Conservation (phyloP, 2,888 invertebrate species). For the Drosophila siamana region DNA sequence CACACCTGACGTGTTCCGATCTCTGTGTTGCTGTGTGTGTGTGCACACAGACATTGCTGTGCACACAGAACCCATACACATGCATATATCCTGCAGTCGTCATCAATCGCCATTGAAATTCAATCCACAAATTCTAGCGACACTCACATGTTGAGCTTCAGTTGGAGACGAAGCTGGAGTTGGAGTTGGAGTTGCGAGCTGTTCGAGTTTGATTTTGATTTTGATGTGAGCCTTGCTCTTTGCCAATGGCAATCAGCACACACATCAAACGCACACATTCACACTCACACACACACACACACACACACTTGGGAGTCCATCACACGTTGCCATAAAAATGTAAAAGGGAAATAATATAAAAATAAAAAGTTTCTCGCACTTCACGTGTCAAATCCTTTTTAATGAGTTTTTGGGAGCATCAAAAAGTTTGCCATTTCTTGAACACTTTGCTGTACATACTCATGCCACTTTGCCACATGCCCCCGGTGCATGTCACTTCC, state of each 20-base stretch:
- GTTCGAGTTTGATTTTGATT: slow-evolving; percentile 34
- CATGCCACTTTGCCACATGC: slow-evolving; percentile 10
- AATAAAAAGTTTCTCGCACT: slow-evolving; percentile 81
- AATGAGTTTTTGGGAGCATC: slow-evolving; percentile 83
- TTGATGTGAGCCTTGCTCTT: slow-evolving; percentile 63
- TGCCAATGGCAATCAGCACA: slow-evolving; percentile 70
- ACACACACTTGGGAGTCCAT: slow-evolving; percentile 33
- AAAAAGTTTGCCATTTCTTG: slow-evolving; percentile 81
- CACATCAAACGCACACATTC: slow-evolving; percentile 55
- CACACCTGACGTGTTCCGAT: slow-evolving; percentile 32
- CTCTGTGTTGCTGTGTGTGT: too few relatives aligned
- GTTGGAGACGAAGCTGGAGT: not conserved
- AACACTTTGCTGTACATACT: slow-evolving; percentile 54
- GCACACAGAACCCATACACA: slow-evolving; percentile 28
- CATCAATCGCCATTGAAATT: slow-evolving; percentile 82
- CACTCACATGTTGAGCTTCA: slow-evolving; percentile 49
- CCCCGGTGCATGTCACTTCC: slow-evolving; percentile 22
- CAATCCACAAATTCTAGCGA: slow-evolving; percentile 76
- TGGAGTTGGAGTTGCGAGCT: not conserved
- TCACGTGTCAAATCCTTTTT: slow-evolving; percentile 84
- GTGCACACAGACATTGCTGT: slow-evolving; percentile 20
- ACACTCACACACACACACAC: slow-evolving; percentile 16
- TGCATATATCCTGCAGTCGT: slow-evolving; percentile 37
- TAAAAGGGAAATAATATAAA: slow-evolving; percentile 81
- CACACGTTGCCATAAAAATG: slow-evolving; percentile 80